Conservation (phyloP, 2,888 invertebrate species). For the Tromatobia lineatoria region DNA sequence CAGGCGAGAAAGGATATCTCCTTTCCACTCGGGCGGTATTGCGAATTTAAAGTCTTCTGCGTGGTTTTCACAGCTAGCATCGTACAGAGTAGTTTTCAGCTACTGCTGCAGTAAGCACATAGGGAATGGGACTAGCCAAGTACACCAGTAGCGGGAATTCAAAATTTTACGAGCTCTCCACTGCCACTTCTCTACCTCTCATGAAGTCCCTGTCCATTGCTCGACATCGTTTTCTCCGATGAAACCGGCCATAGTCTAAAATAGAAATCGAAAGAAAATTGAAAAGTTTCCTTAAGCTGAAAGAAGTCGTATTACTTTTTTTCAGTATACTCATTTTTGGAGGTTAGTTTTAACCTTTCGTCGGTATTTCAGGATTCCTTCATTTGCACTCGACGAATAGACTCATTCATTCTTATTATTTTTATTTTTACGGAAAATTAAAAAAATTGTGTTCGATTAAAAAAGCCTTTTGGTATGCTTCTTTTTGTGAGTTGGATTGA, state of each 20-base stretch:
- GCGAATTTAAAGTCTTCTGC: slow-evolving; percentile 55
- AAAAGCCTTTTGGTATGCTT: no score
- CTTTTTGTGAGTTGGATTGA: no score
- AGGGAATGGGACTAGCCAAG: neutral
- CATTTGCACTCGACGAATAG: no score
- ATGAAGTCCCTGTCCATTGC: neutral
- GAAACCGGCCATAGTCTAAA: neutral
- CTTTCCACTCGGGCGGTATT: slow-evolving; percentile 50
- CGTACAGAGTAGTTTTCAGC: slow-evolving; percentile 16
- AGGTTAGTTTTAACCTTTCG: neutral
- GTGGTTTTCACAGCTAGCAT: slow-evolving; percentile 14
- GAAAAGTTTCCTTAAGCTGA: neutral
- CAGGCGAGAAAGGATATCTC: slow-evolving; percentile 43
- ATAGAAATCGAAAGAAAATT: slow-evolving; percentile 9
- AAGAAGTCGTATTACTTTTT: neutral
- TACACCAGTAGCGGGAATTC: neutral
- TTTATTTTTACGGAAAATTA: no score
- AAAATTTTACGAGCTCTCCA: slow-evolving; percentile 4
- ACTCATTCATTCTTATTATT: no score
- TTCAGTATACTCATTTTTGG: neutral
- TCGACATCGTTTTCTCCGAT: neutral
- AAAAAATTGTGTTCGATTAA: no score
- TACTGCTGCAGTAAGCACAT: slow-evolving; percentile 12
- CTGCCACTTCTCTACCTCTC: neutral
- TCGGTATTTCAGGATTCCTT: no score